phyloP scores from a whole-genome alignment of 2,888 invertebrate genomes.

The Elysia crispata region DNA sequence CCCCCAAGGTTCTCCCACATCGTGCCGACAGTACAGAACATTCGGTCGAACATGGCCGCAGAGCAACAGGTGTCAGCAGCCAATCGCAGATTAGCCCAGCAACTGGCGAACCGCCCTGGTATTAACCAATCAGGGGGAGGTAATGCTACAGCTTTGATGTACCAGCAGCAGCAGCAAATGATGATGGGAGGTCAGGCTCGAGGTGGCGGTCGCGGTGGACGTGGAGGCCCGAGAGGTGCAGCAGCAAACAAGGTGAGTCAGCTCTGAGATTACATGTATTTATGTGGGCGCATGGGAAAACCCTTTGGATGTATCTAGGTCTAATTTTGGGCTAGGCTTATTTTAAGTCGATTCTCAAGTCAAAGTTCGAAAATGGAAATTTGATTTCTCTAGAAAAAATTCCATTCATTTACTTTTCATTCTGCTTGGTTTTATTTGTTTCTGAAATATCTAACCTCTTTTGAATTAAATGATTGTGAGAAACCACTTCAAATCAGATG shows the following conservation, averaged over 20 bases:
- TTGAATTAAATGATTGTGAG: no score
- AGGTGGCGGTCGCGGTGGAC: background rate
- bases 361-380: no score
- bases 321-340: no score
- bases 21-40: slow-evolving; percentile 64
- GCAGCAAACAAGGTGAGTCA: slow-evolving; percentile 16
- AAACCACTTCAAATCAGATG: no score
- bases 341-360: no score
- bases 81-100: slow-evolving; percentile 79
- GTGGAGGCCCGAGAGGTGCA: background rate
- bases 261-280: no score
- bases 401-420: no score
- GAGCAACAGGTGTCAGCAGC: slow-evolving; percentile 71
- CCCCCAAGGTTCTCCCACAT: slow-evolving; percentile 70
- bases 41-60: slow-evolving; percentile 68
- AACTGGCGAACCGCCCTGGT: slow-evolving; percentile 79
- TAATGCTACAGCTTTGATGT: background rate
- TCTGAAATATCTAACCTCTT: no score
- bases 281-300: no score
- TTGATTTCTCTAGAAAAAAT: no score
- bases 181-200: background rate
- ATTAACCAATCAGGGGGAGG: slow-evolving; percentile 13
- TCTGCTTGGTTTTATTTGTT: no score
- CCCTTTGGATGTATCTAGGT: no score
- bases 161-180: slow-evolving; percentile 21